phyloP scores from a whole-genome alignment of 2,113 vertebrate species.

The Montifringilla adamsi region DNA sequence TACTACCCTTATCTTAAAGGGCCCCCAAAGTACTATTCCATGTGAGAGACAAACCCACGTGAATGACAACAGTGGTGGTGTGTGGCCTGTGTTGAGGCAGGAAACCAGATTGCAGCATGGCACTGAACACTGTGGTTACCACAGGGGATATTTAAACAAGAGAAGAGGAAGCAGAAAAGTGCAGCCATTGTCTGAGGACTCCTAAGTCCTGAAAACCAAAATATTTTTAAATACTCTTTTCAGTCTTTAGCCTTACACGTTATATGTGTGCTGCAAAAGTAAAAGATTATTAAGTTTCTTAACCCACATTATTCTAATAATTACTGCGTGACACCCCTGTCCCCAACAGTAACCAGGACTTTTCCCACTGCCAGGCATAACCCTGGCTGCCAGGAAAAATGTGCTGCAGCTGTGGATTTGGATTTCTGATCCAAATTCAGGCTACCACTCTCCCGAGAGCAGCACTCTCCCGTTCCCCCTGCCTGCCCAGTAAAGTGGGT shows the following conservation, averaged over 20 bases:
- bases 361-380: not conserved
- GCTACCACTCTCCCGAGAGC: not conserved
- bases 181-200: not conserved
- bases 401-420: not conserved
- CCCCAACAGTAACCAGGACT: not conserved
- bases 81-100: not conserved
- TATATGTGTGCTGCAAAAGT: not conserved
- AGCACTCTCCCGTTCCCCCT: rapidly evolving
- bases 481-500: not conserved
- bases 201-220: not conserved
- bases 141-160: not conserved
- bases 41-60: not conserved
- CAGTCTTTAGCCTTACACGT: not conserved
- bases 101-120: not conserved
- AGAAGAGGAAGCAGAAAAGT: not conserved
- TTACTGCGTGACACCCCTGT: not conserved
- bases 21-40: not conserved
- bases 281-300: not conserved
- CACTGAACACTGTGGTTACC: not conserved
- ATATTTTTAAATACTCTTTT: not conserved
- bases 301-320: not conserved
- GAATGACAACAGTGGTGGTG: not conserved
- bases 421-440: not conserved
- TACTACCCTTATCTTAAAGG: not conserved
- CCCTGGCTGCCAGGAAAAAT: not conserved